These are phyloP conservation scores for Cydia splendana DNA, from an alignment of 1,140 invertebrate genomes.

Conservation along the genomic window DNA sequence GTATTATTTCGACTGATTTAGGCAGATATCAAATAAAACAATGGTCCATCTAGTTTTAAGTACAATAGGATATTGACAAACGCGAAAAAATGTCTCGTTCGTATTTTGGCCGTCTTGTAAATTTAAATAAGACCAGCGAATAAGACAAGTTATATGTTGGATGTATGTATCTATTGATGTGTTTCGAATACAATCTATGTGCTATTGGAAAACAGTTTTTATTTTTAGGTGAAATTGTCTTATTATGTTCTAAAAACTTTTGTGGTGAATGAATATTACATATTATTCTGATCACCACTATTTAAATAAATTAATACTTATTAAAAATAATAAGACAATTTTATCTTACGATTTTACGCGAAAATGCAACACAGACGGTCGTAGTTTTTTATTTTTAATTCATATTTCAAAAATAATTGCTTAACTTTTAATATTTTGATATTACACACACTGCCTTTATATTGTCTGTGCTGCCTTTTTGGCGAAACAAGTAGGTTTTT, in stretches of 20 bases:
- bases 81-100: background rate
- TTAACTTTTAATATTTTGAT: slow-evolving; percentile 34
- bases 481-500: slow-evolving; percentile 54
- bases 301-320: slow-evolving; percentile 8
- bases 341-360: slow-evolving; percentile 54
- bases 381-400: slow-evolving; percentile 45
- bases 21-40: background rate
- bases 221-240: slow-evolving; percentile 45
- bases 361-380: slow-evolving; percentile 79
- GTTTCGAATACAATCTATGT: slow-evolving; percentile 65
- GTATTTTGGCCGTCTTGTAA: slow-evolving; percentile 25
- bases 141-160: slow-evolving; percentile 49
- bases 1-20: slow-evolving; percentile 12
- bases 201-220: slow-evolving; percentile 46
- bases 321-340: slow-evolving; percentile 42
- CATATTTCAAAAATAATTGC: slow-evolving; percentile 35
- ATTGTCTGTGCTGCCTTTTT: slow-evolving; percentile 76
- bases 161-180: slow-evolving; percentile 62
- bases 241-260: slow-evolving; percentile 33
- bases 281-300: background rate
- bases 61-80: slow-evolving; percentile 1
- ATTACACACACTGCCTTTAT: slow-evolving; percentile 35
- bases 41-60: slow-evolving; percentile 7
- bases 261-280: no score
- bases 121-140: slow-evolving; percentile 5